phyloP scores from a whole-genome alignment of 2,888 invertebrate genomes.

The Adelognathus sp. region DNA sequence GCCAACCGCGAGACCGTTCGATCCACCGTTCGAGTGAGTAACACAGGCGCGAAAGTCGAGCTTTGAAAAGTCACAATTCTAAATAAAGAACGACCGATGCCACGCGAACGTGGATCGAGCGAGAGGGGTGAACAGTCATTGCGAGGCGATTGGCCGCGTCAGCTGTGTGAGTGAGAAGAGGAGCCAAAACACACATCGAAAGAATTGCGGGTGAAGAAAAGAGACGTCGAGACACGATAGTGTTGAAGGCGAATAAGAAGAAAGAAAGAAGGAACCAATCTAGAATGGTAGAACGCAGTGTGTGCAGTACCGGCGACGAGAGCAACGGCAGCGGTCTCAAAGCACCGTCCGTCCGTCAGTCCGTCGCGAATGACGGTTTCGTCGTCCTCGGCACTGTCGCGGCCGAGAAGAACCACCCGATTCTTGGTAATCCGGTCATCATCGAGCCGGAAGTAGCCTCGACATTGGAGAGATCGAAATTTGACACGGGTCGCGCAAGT shows the following conservation, averaged over 20 bases:
- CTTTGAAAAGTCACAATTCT: slow-evolving; percentile 66
- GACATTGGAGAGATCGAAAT: background rate
- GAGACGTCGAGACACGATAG: no score
- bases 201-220: background rate
- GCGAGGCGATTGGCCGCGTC: slow-evolving; percentile 15
- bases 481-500: background rate
- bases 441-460: slow-evolving; percentile 11
- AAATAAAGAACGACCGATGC: slow-evolving; percentile 70
- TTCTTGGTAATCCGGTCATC: background rate
- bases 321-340: slow-evolving; percentile 21
- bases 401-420: background rate
- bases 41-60: slow-evolving; percentile 63
- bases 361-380: slow-evolving; percentile 31
- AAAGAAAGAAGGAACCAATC: background rate
- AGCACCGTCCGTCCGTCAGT: background rate
- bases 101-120: slow-evolving; percentile 50
- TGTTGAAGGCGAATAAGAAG: background rate
- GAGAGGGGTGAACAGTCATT: background rate
- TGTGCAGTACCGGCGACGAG: slow-evolving; percentile 54
- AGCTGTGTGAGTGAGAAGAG: slow-evolving; percentile 6
- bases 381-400: background rate
- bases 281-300: slow-evolving; percentile 60
- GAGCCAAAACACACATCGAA: background rate
- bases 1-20: background rate
- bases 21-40: background rate